These are phyloP conservation scores for Pogona vitticeps DNA, from an alignment of 2,113 vertebrate species.

Conservation along the genomic window DNA sequence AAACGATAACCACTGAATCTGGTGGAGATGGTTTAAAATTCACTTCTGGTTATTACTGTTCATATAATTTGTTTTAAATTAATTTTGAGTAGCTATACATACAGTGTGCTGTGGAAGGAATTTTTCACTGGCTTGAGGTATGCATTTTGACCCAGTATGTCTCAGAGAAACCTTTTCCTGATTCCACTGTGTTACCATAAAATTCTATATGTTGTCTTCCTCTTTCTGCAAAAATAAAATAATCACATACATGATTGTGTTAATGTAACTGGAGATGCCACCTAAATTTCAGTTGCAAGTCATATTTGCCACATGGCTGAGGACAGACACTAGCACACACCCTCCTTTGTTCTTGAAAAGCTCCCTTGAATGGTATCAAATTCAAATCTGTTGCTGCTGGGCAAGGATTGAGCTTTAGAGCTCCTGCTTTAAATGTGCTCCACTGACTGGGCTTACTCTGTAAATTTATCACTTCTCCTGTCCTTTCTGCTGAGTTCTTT, in stretches of 20 bases:
- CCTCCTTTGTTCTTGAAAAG: too few species aligned
- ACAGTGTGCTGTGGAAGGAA: not conserved
- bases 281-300: not conserved
- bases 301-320: not conserved
- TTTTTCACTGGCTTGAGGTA: not conserved
- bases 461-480: not conserved
- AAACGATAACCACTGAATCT: not conserved
- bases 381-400: too few species aligned
- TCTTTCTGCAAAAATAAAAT: not conserved
- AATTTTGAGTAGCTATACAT: not conserved
- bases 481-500: not conserved
- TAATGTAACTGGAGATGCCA: too few species aligned
- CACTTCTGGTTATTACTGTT: not conserved
- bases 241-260: too few species aligned
- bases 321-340: not conserved
- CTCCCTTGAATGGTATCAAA: not conserved
- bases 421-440: not conserved
- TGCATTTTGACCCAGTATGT: not conserved
- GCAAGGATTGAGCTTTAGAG: too few species aligned
- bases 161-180: not conserved
- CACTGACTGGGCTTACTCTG: not conserved
- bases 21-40: too few species aligned
- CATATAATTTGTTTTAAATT: not conserved
- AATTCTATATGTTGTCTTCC: too few species aligned
- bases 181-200: not conserved